Evolutionary conservation across 1,140 invertebrate species (phyloP), one percentile per base, ranked within the genome.

Genomic region (Dendroctonus valens): DNA sequence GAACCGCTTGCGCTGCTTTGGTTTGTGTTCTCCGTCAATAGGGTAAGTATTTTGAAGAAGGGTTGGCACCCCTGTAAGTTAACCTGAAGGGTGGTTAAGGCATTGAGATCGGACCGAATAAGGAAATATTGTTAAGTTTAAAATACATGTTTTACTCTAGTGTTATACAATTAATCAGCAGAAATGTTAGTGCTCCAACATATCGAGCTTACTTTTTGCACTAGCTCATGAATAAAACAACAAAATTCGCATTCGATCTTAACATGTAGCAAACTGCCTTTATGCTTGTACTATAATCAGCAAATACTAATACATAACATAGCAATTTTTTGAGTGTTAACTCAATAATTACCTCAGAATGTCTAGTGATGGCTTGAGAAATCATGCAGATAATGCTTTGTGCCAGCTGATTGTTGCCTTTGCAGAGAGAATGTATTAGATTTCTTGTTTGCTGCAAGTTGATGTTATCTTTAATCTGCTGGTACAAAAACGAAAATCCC

Each of bases 401-500:
- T 38, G 93, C 93, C 14, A 96, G 79, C 68, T 89, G 82, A 69
- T 96, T 93, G 79, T 96, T 94, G 85, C 91, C 95, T 37, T 92
- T 86, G 72, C 91, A 94, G 14, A 97, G 82, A 26, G 92, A 93
- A 77, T 94, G 94, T 65, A 97, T 94, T 39, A 97, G 82, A 78
- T 94, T 93, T 68, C 91, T 87, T 4, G 94, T 96, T 79, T 96
- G 93, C 73, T 94, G 88, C 41, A 95, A 81, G 81, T 96, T 97
- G 59, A 97, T 91, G 70, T 89, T 90, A 78, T 97, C 95, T 70
- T 92, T 89, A 52, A 95, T 95, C 83, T 97, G 94, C 79, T 96
- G 94, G 78, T 94, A 93, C 15, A 97, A 80, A 79, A 97, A 97
- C 41, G 92, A 91, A 79, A 95, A 96, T 7, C 91, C 92, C 88